Evolutionary conservation across 2,888 invertebrate genomes (phyloP).

Genomic region (Eupithecia pulchellata): DNA sequence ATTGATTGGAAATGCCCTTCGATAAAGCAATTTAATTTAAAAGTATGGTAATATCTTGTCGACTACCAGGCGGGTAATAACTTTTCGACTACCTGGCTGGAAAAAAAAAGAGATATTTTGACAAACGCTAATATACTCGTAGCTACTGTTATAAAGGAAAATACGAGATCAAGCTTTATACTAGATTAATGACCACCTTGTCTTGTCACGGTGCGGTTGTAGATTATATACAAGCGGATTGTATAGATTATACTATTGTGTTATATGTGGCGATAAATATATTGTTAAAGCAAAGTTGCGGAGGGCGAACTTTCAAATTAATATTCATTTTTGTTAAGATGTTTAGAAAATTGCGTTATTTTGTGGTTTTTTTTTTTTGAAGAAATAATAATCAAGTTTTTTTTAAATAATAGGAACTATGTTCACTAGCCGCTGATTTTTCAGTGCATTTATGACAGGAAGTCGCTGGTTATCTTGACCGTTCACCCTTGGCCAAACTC

Average conservation of each 20-base stretch:
- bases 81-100: neutral
- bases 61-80: too few species aligned
- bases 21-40: neutral
- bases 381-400: neutral
- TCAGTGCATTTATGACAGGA: slow-evolving; percentile 27
- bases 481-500: slow-evolving; percentile 14
- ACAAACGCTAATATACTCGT: slow-evolving; percentile 26
- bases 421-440: neutral
- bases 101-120: slow-evolving; percentile 22
- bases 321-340: neutral
- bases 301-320: slow-evolving; percentile 8
- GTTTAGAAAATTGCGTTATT: neutral
- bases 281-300: slow-evolving; percentile 24
- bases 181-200: slow-evolving; percentile 72
- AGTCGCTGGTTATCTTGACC: neutral
- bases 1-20: neutral
- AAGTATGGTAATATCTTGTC: too few species aligned
- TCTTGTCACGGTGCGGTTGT: slow-evolving; percentile 57
- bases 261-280: slow-evolving; percentile 27
- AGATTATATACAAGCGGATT: slow-evolving; percentile 24
- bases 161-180: slow-evolving; percentile 79
- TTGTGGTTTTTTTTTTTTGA: neutral
- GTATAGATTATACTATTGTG: slow-evolving; percentile 20
- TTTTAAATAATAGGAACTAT: neutral
- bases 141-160: slow-evolving; percentile 27